phyloP scores from a whole-genome alignment of 2,888 invertebrate species.

The Torymus aiolomorphi region DNA sequence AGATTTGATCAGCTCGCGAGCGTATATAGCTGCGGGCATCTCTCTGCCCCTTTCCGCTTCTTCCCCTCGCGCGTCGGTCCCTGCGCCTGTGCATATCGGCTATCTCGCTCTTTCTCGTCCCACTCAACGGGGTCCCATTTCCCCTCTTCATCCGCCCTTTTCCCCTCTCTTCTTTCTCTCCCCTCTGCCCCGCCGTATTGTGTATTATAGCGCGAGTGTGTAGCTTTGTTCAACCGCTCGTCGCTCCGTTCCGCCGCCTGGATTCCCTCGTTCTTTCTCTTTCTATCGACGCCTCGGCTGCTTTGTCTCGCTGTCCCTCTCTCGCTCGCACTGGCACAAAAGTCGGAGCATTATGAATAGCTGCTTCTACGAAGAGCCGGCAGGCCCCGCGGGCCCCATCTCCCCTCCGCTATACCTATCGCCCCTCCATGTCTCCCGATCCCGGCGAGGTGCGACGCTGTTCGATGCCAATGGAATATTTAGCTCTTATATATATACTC shows the following conservation, averaged over 20 bases:
- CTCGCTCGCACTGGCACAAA: neutral
- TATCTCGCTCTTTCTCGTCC: neutral
- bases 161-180: neutral
- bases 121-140: neutral
- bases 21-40: too few relatives aligned
- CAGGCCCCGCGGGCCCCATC: too few relatives aligned
- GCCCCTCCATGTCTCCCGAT: too few relatives aligned
- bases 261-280: conserved; percentile 13
- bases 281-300: neutral
- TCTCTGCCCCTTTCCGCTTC: too few relatives aligned
- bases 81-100: too few relatives aligned
- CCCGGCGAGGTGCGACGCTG: too few relatives aligned
- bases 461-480: too few relatives aligned
- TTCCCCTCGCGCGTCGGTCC: too few relatives aligned
- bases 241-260: neutral
- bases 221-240: conserved; percentile 1
- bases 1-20: too few relatives aligned
- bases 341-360: neutral
- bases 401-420: too few relatives aligned
- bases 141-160: neutral
- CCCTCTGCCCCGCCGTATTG: neutral
- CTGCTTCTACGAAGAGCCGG: neutral
- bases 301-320: neutral
- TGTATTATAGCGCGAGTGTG: too few relatives aligned
- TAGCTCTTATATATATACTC: too few relatives aligned